phyloP scores from a whole-genome alignment of 2,888 invertebrate genomes.

The Epistrophella euchroma region DNA sequence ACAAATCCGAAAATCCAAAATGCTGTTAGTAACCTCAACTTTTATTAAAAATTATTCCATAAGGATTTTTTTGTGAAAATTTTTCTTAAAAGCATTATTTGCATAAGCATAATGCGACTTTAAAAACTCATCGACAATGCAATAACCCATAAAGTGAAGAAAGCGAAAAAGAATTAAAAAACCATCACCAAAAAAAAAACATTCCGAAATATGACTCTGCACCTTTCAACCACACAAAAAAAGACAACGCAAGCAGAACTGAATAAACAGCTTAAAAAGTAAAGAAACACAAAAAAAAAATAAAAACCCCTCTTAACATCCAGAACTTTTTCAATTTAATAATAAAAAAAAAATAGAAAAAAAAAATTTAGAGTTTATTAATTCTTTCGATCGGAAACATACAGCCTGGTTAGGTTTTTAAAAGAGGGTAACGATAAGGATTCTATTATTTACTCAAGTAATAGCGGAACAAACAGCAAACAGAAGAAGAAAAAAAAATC shows the following conservation, averaged over 20 bases:
- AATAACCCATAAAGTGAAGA: slow-evolving; percentile 4
- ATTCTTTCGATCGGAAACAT: slow-evolving; percentile 45
- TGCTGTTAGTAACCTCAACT: neutral
- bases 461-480: slow-evolving; percentile 30
- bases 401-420: slow-evolving; percentile 6
- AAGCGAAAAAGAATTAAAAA: neutral
- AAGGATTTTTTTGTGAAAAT: neutral
- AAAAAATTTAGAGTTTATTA: slow-evolving; percentile 17
- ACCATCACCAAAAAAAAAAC: neutral
- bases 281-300: neutral
- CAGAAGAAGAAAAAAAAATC: slow-evolving; percentile 17
- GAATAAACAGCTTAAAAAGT: slow-evolving; percentile 11
- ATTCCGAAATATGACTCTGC: neutral
- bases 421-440: slow-evolving; percentile 11
- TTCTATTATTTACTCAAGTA: slow-evolving; percentile 37
- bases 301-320: neutral
- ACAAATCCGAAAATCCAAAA: too few relatives aligned
- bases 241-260: slow-evolving; percentile 6
- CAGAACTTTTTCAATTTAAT: slow-evolving; percentile 63
- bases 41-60: neutral
- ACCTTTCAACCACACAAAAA: neutral
- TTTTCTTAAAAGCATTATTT: slow-evolving; percentile 13
- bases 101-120: slow-evolving; percentile 23
- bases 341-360: slow-evolving; percentile 20
- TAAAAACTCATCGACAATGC: slow-evolving; percentile 25